A percentile compares a stretch with the other conserved stretches of the same genome.
phyloP scores from a whole-genome alignment of 2,113 vertebrate genomes.

The Saguinus midas region DNA sequence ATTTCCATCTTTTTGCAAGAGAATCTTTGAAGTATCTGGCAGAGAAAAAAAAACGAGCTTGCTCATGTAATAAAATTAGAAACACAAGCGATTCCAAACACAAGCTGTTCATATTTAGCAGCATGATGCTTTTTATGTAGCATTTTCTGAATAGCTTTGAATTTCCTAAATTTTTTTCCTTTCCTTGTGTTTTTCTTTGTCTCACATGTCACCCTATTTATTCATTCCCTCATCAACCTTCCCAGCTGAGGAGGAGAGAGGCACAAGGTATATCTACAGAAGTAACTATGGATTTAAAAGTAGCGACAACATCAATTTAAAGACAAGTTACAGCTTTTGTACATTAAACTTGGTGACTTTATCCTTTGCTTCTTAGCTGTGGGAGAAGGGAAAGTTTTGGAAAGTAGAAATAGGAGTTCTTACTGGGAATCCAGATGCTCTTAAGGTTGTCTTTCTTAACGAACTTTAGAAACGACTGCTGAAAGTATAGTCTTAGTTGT shows the following conservation, averaged over 20 bases:
- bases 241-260: not conserved
- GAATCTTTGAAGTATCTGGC: slow-evolving; percentile 63
- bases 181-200: slow-evolving; percentile 11
- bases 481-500: no score
- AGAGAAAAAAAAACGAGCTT: slow-evolving; percentile 36
- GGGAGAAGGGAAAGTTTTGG: slow-evolving; percentile 2
- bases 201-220: not conserved
- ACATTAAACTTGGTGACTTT: not conserved
- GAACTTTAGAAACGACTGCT: no score
- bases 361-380: slow-evolving; percentile 15
- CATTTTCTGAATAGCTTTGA: slow-evolving; percentile 55
- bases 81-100: slow-evolving; percentile 61
- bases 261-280: not conserved
- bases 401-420: slow-evolving; percentile 28
- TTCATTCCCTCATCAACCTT: not conserved
- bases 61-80: slow-evolving; percentile 68
- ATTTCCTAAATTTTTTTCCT: not conserved
- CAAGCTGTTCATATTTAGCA: slow-evolving; percentile 63
- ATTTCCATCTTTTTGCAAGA: slow-evolving; percentile 61
- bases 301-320: not conserved
- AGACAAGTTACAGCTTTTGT: not conserved
- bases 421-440: not conserved
- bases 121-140: slow-evolving; percentile 49
- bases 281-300: not conserved
- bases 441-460: not conserved